Evolutionary conservation across 2,113 vertebrate species (phyloP).

Genomic region (Leptosomus discolor): DNA sequence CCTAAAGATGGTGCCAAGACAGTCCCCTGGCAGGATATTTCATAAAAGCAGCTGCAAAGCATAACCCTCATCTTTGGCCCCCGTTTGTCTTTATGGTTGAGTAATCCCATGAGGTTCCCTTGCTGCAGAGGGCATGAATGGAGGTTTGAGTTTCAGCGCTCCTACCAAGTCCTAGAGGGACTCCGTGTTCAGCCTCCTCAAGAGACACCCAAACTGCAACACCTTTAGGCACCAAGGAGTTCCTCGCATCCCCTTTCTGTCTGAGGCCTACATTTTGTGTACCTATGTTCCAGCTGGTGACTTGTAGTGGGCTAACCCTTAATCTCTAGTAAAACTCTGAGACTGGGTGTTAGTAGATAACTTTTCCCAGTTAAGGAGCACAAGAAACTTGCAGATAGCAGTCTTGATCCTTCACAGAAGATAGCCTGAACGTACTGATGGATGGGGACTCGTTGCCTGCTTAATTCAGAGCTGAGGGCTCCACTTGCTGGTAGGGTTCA

Average conservation of each 20-base stretch:
- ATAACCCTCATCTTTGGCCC: background rate
- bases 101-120: rapidly evolving
- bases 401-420: background rate
- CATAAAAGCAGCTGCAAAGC: background rate
- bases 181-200: background rate
- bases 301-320: rapidly evolving
- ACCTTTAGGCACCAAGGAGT: background rate
- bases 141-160: rapidly evolving
- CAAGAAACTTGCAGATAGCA: background rate
- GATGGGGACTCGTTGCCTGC: rapidly evolving
- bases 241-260: background rate
- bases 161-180: background rate
- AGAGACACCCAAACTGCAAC: background rate
- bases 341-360: background rate
- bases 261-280: background rate
- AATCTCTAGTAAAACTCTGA: background rate
- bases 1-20: background rate
- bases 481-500: background rate
- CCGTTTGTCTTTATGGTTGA: rapidly evolving
- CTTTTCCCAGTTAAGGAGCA: background rate
- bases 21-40: rapidly evolving
- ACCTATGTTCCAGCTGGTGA: background rate
- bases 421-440: background rate
- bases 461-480: background rate
- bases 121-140: rapidly evolving